Evolutionary conservation across 2,113 vertebrate genomes (phyloP).

Genomic region (Rhinopomastus cyanomelas): DNA sequence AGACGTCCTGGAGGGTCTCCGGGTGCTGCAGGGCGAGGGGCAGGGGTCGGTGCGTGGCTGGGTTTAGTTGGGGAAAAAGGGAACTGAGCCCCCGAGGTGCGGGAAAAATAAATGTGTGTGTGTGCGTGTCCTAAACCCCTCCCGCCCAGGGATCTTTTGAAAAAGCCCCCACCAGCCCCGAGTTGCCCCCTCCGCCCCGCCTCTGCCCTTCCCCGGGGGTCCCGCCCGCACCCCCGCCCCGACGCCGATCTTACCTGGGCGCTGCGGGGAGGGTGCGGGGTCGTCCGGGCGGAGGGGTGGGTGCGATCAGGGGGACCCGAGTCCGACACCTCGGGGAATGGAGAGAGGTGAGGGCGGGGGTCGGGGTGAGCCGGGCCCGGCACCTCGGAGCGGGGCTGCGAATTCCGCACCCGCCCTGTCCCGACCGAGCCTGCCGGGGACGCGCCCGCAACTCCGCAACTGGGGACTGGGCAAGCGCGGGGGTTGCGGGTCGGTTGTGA

Average conservation of each 20-base stretch:
- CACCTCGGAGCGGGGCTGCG: neutral
- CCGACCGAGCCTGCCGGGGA: neutral
- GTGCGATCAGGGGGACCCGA: too few relatives aligned
- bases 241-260: slow-evolving; percentile 13
- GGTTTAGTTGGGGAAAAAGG: too few relatives aligned
- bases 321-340: too few relatives aligned
- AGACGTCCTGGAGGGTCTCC: too few relatives aligned
- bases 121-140: too few relatives aligned
- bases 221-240: neutral
- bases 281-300: neutral
- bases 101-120: too few relatives aligned
- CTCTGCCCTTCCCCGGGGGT: neutral
- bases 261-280: neutral
- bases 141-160: neutral
- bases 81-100: too few relatives aligned
- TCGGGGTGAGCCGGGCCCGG: neutral
- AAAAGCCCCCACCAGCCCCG: neutral
- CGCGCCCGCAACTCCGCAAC: neutral
- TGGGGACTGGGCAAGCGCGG: neutral
- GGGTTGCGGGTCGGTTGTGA: too few relatives aligned
- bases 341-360: too few relatives aligned
- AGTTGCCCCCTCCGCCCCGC: neutral
- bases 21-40: too few relatives aligned
- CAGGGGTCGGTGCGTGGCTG: too few relatives aligned
- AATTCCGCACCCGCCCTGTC: neutral